Conservation (phyloP, 1,140 invertebrate genomes). For the Pseudomyrmex sp. region DNA sequence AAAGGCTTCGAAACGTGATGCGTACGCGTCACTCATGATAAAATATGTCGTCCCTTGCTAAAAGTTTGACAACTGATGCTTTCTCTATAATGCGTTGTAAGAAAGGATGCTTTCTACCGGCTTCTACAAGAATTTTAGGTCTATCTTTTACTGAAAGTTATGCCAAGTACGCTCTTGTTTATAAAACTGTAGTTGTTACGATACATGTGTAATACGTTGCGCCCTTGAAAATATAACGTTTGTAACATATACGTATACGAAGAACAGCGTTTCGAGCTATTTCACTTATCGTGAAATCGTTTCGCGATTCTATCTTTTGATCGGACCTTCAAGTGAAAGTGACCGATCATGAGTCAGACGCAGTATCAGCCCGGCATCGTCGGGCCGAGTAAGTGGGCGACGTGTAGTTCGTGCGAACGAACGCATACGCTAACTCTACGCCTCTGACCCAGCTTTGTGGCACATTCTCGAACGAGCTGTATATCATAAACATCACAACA, state of each 20-base stretch:
- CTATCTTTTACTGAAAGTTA: too few species aligned
- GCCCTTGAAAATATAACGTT: background rate
- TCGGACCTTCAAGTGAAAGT: slow-evolving; percentile 34
- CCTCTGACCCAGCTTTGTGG: background rate
- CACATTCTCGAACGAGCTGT: slow-evolving; percentile 11
- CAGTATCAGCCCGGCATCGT: background rate
- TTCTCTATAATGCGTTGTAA: too few species aligned
- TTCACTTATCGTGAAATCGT: slow-evolving; percentile 8
- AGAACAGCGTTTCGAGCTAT: background rate
- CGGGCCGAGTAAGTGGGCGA: background rate
- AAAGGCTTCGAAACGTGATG: too few species aligned
- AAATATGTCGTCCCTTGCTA: too few species aligned
- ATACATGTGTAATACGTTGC: too few species aligned
- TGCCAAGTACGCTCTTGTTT: too few species aligned
- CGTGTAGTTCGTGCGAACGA: background rate
- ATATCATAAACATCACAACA: slow-evolving; percentile 37
- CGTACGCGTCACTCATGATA: too few species aligned
- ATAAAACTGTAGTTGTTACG: too few species aligned
- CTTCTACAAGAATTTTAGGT: too few species aligned
- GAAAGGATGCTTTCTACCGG: too few species aligned
- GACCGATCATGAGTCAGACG: slow-evolving; percentile 13
- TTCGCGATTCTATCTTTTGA: background rate
- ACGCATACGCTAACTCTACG: background rate
- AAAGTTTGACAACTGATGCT: too few species aligned
- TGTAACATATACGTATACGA: background rate